Evolutionary conservation across 2,888 invertebrate species (phyloP), one percentile per base, ranked within the genome.

Genomic region (Leptopterna dolabrata): DNA sequence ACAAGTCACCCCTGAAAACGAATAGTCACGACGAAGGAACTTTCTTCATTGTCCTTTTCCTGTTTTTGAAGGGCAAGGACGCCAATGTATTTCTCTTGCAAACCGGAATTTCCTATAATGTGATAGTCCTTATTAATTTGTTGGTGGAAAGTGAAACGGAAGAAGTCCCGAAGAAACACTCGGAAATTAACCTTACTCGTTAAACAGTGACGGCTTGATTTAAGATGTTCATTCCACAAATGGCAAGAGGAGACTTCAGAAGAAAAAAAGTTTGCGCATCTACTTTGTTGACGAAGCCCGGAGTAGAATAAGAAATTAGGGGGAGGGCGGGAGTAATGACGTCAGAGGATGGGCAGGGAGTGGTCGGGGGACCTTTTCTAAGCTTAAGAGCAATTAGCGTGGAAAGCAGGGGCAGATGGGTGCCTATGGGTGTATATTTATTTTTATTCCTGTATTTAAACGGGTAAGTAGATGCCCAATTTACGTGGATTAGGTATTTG

Each of bases 271-370:
- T 30, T 73, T 36, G 73, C 73, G 36, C 73, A 41, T 73, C 73
- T 36, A 73, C 19, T 30, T 73, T 73, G 73, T 36, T 41, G 73
- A 73, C 30, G 36, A 36, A 30, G 16, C 19, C 19, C 9, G 36
- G 73, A 73, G 73, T n/a, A 73, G 73, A 73, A 73, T 73, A 73
- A 30, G 73, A 36, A 73, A 73, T 73, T 71, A 71, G 36, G 36
- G 14, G 73, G 6, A 9, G 19, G 36, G 73, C 27, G 14, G 41
- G 36, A 73, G 73, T 73, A 73, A 73, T 73, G 73, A 30, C 19
- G 73, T 36, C 73, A 73, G 0, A n/a, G 73, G 36, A 13, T 13
- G 73, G 13, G n/a, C 16, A 13, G 73, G 73, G 16, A n/a, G 73
- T 36, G 19, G 19, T 4, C 63, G 7, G 63, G 19, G 19, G 19